Conservation (phyloP, 2,888 invertebrate genomes). For the Sceliomorpha sp. region DNA sequence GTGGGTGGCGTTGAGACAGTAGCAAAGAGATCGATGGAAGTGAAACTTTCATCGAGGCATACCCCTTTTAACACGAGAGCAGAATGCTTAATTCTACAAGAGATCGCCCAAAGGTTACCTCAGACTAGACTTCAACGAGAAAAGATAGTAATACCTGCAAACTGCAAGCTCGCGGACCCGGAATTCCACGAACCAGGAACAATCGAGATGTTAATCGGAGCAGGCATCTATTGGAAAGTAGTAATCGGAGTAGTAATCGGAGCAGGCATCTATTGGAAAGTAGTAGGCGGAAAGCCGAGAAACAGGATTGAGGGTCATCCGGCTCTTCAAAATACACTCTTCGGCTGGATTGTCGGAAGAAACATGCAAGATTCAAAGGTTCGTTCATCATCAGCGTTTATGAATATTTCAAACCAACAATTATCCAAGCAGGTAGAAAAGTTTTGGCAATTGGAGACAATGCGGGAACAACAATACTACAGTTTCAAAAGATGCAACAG, state of each 20-base stretch:
- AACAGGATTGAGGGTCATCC: neutral
- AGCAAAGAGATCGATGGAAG: neutral
- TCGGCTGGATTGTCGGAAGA: neutral
- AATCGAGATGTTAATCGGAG: neutral
- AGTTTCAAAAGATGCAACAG: neutral
- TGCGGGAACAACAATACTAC: neutral
- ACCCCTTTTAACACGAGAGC: neutral
- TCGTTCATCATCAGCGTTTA: neutral
- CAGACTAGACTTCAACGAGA: neutral
- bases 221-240: slow-evolving; percentile 2
- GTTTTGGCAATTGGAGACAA: neutral
- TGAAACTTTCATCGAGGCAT: neutral
- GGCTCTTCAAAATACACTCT: slow-evolving; percentile 1
- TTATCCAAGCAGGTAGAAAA: neutral
- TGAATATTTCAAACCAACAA: neutral
- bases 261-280: slow-evolving; percentile 1
- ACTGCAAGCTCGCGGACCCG: neutral
- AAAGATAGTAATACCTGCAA: neutral
- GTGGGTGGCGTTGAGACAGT: neutral
- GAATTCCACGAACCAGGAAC: neutral
- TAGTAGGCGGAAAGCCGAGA: neutral
- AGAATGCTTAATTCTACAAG: neutral
- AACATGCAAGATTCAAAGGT: neutral
- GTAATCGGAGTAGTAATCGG: no score
- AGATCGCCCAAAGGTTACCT: neutral